These are phyloP conservation scores for Pollenia angustigena DNA, from an alignment of 2,888 invertebrate genomes.

Conservation along the genomic window DNA sequence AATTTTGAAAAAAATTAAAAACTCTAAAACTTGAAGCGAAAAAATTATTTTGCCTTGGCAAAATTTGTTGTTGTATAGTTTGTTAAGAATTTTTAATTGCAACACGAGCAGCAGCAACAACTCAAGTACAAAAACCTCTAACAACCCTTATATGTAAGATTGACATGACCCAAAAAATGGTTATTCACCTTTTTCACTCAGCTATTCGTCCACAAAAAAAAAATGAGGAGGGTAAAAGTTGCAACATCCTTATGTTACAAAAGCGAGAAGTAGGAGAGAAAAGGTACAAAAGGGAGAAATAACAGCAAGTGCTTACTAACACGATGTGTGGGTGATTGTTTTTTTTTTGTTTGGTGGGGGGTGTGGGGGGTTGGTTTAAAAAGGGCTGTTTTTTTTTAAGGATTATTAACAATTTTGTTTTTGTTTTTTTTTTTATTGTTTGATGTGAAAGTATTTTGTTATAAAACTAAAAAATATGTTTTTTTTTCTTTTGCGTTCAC, in stretches of 20 bases:
- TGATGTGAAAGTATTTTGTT: conserved; percentile 44
- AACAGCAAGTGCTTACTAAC: not conserved
- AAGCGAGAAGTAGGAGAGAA: not conserved
- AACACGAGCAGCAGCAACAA: conserved; percentile 36
- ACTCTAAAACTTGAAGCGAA: conserved; percentile 11
- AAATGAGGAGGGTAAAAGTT: not conserved
- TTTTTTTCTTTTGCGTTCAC: not conserved
- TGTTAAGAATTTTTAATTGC: conserved; percentile 59
- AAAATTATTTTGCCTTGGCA: conserved; percentile 65
- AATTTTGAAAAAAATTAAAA: conserved; percentile 54
- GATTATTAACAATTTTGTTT: not conserved
- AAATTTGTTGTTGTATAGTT: conserved; percentile 33
- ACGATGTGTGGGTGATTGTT: not conserved
- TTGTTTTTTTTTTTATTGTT: conserved; percentile 26
- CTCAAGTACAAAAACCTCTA: conserved; percentile 48
- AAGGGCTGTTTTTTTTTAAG: conserved; percentile 11
- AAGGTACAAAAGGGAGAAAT: not conserved
- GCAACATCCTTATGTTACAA: not conserved
- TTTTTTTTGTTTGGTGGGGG: not conserved
- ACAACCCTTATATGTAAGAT: conserved; percentile 61
- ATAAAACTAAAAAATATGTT: conserved; percentile 35
- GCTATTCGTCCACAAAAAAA: conserved; percentile 11
- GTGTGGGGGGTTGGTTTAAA: conserved; percentile 1
- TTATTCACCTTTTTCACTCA: conserved; percentile 57
- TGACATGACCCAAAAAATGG: conserved; percentile 63